Base-by-base conservation (phyloP, 64 coral and sea anemone species). In the Cladopsammia gracilis region DNA sequence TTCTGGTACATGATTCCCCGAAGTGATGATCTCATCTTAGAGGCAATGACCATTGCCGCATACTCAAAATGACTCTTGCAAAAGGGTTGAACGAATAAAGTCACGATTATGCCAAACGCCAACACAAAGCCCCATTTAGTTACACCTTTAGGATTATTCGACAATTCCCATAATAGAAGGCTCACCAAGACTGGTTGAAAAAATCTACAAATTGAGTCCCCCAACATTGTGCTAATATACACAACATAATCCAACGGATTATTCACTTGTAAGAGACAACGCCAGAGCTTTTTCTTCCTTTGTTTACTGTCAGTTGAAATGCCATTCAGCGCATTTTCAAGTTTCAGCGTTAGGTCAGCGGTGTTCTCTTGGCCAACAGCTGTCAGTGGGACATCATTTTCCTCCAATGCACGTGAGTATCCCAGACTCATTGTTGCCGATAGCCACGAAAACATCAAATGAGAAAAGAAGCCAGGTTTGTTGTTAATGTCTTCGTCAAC, bases 131-230 rank as follows among this genome's bases (percentile, higher is more conserved):
- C 73, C 87, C 87, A 89, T 16, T 15, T 0, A 5, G 87, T 89
- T 10, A 65, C 43, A 8, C 67, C 73, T 7, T 77, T 34, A 45
- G 48, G 72, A 2, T 48, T 62, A 7, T 77, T 76, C 22, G 67
- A 77, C 1, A 89, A 48, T 42, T 89, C 87, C 25, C 23, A 58
- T 20, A 89, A 77, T 7, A 89, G 59, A 65, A 77, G 77, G 49
- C 77, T 89, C 73, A 89, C 15, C n/a, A 89, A 89, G 7, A 89
- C 50, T 0, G 87, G 87, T 76, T 89, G 87, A 43, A 89, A 19
- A 7, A 89, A 59, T 77, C 87, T 59, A 16, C 72, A 77, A 45
- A 76, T 89, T 3, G 87, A 89, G 58, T 77, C 75, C 44, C 75
- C 24, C 3, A 89, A 57, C 45, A 78, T 45, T 23, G 72, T 89